A percentile compares a stretch with the other conserved stretches of the same genome.
These are phyloP conservation scores for Adoxophyes honmai DNA, from an alignment of 1,140 invertebrate species.

Conservation along the genomic window DNA sequence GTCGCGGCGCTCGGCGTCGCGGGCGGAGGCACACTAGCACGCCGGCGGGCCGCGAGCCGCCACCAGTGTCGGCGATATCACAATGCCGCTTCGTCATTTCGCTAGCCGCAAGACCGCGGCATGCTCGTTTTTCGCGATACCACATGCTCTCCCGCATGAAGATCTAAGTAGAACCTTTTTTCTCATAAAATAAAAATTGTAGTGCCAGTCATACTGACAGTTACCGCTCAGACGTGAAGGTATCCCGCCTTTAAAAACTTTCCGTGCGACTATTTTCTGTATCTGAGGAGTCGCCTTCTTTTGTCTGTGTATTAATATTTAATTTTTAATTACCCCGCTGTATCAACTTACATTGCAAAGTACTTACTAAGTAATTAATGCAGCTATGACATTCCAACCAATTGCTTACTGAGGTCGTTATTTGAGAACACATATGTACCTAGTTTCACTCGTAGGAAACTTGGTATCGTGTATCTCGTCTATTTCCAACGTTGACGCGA, in stretches of 20 bases:
- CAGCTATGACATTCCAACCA: background rate
- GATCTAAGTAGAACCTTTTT: no score
- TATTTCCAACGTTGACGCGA: constrained; percentile 4
- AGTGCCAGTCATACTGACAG: no score
- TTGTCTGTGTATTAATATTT: background rate
- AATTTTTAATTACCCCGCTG: background rate
- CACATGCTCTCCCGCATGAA: no score
- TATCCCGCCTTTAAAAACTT: no score
- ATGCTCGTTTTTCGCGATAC: no score
- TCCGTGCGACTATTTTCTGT: no score
- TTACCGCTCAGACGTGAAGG: no score
- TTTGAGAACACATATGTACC: constrained; percentile 14
- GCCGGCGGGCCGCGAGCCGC: constrained; percentile 16
- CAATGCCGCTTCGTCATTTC: constrained; percentile 14
- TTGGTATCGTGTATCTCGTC: constrained; percentile 8
- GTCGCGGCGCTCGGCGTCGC: constrained; percentile 44
- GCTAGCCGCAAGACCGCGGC: no score
- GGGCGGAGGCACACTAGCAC: constrained; percentile 44
- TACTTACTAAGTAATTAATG: constrained; percentile 1
- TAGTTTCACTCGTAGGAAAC: constrained; percentile 7
- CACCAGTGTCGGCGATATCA: constrained; percentile 19
- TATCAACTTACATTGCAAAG: background rate
- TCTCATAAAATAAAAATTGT: no score
- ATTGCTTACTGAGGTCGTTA: constrained; percentile 9
- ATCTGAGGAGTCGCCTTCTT: no score